Conservation (phyloP, 2,113 vertebrate genomes). For the Hydrochoerus hydrochaeris region DNA sequence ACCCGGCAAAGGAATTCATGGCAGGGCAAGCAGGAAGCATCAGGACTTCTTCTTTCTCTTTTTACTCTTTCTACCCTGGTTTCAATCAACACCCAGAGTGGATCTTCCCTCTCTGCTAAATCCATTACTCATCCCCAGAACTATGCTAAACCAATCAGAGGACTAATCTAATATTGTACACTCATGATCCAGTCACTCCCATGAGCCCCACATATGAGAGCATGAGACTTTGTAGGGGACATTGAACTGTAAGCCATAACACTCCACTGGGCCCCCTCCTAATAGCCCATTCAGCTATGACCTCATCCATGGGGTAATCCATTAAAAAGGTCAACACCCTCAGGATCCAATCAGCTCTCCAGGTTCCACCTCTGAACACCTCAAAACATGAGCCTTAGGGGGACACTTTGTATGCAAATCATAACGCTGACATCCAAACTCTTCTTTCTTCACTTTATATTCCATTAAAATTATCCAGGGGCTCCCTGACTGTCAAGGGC, state of each 20-base stretch:
- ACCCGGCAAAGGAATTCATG: neutral
- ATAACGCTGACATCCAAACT: neutral
- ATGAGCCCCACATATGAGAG: neutral
- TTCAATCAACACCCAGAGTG: neutral
- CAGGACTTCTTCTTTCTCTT: neutral
- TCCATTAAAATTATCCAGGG: neutral
- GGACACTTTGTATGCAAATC: neutral
- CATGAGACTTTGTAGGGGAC: neutral
- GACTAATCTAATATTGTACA: neutral
- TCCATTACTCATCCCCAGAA: neutral
- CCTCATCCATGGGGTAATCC: neutral
- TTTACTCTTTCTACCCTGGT: neutral
- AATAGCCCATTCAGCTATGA: neutral
- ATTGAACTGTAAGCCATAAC: neutral
- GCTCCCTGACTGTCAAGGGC: neutral
- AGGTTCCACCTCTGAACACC: neutral
- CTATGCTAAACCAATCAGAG: neutral
- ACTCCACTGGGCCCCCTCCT: neutral
- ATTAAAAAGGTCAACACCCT: neutral
- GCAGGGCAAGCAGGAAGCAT: neutral
- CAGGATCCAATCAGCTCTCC: neutral
- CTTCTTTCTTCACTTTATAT: neutral
- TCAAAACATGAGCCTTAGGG: neutral
- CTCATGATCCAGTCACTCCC: neutral
- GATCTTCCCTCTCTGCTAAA: neutral